These are phyloP conservation scores for Catamblyrhynchus diadema DNA, from an alignment of 2,797 vertebrate species.

Conservation along the genomic window DNA sequence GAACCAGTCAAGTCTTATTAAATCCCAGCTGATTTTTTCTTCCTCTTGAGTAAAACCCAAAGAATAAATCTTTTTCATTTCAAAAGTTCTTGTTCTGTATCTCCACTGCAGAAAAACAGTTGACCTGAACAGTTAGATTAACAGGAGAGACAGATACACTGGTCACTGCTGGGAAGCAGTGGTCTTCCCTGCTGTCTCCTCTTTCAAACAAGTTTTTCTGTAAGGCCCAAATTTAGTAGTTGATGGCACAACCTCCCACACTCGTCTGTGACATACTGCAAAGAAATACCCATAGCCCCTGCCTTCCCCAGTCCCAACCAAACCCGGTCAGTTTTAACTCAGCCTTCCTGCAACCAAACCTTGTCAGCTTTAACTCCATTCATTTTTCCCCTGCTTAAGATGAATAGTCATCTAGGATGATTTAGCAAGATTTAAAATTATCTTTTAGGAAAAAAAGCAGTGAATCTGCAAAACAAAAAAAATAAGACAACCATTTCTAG, in stretches of 20 bases:
- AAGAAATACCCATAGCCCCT: background rate
- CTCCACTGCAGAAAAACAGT: background rate
- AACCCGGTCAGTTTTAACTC: background rate
- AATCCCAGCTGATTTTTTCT: background rate
- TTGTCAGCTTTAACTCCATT: background rate
- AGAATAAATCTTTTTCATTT: background rate
- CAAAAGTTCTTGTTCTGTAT: background rate
- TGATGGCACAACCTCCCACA: background rate
- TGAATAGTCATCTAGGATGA: background rate
- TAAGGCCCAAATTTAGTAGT: background rate
- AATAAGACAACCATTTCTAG: background rate
- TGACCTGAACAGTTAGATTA: background rate
- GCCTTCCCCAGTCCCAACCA: background rate
- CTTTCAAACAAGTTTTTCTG: background rate
- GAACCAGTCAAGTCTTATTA: background rate
- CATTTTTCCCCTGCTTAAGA: background rate
- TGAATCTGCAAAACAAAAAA: background rate
- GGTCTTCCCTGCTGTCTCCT: background rate
- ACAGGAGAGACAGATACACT: background rate
- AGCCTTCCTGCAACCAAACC: background rate
- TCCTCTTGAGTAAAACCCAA: background rate
- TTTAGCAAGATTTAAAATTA: background rate
- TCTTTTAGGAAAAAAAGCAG: background rate
- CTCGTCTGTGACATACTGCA: accelerated
- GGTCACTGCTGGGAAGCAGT: background rate